Conservation (phyloP, 1,140 invertebrate species). For the Heliconius congener region DNA sequence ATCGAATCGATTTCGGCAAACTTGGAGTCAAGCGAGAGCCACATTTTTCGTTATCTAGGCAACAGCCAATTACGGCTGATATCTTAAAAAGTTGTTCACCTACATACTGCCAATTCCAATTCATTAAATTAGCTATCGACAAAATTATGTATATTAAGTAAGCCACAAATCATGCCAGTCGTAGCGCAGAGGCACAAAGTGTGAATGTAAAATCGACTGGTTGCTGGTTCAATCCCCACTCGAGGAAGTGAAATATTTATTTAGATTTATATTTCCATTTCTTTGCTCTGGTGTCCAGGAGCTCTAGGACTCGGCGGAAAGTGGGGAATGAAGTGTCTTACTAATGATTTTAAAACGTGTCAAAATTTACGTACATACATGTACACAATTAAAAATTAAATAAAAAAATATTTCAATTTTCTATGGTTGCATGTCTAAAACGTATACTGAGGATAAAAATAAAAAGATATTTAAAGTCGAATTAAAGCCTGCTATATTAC, state of each 20-base stretch:
- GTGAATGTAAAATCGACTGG: too few relatives aligned
- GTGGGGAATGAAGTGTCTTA: too few relatives aligned
- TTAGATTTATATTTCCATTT: too few relatives aligned
- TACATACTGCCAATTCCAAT: background rate
- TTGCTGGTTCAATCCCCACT: too few relatives aligned
- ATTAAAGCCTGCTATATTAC: too few relatives aligned
- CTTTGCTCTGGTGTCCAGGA: too few relatives aligned
- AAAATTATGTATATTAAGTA: background rate
- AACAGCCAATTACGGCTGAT: background rate
- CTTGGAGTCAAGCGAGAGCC: background rate
- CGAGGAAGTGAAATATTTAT: too few relatives aligned
- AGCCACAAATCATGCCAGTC: background rate
- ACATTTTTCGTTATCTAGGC: constrained; percentile 1
- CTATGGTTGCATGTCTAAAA: background rate
- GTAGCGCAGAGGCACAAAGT: too few relatives aligned
- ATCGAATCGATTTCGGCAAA: background rate
- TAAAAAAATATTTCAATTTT: background rate
- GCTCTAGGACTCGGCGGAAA: too few relatives aligned
- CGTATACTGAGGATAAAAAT: too few relatives aligned
- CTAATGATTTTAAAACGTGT: background rate
- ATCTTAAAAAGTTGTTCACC: constrained; percentile 1
- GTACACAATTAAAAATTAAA: background rate
- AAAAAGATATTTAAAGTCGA: too few relatives aligned
- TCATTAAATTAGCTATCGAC: background rate
- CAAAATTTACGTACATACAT: background rate